Evolutionary conservation across 2,113 vertebrate species (phyloP).

Genomic region (Hymenochirus boettgeri): DNA sequence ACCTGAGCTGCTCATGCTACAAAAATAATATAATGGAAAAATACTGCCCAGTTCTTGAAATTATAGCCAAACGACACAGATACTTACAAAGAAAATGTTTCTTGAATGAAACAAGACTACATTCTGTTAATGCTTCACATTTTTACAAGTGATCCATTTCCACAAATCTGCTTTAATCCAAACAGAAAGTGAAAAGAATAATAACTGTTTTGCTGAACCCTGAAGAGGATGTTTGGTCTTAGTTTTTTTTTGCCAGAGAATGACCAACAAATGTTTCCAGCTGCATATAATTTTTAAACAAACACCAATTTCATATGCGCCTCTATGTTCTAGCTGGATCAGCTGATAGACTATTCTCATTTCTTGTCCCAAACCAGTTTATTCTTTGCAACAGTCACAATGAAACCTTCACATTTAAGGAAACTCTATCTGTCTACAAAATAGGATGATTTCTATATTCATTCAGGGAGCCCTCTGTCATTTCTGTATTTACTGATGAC

Average conservation of each 20-base stretch:
- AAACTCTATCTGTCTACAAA: too few relatives aligned
- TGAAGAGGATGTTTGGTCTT: constrained; percentile 50
- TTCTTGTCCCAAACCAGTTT: too few relatives aligned
- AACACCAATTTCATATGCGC: constrained; percentile 39
- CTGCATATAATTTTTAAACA: constrained; percentile 50
- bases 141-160: background rate
- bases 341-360: constrained; percentile 6
- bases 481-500: too few relatives aligned
- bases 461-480: too few relatives aligned
- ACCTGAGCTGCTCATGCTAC: background rate
- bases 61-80: constrained; percentile 16
- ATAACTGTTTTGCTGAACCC: constrained; percentile 46
- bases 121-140: constrained; percentile 18
- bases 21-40: background rate
- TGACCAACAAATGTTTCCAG: constrained; percentile 54
- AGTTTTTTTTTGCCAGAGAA: constrained; percentile 50
- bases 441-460: too few relatives aligned
- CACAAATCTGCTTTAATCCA: constrained; percentile 44
- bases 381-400: too few relatives aligned
- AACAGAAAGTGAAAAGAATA: constrained; percentile 47
- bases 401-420: too few relatives aligned
- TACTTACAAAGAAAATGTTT: background rate
- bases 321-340: constrained; percentile 25
- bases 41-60: constrained; percentile 2
- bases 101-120: background rate